These are phyloP conservation scores for Lucinisca nassula DNA, from an alignment of 2,888 invertebrate species.

Conservation along the genomic window DNA sequence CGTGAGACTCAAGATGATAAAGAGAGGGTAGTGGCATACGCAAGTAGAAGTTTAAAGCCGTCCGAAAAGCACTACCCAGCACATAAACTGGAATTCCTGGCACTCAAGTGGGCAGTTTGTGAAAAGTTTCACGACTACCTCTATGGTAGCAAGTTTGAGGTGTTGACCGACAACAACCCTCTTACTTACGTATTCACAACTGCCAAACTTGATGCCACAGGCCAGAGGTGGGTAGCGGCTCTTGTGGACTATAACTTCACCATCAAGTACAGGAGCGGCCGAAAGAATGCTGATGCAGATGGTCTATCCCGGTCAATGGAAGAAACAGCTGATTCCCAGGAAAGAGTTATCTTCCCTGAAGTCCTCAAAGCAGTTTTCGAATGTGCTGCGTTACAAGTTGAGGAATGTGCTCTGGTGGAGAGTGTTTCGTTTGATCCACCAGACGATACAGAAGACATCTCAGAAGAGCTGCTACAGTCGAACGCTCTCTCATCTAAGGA, in stretches of 20 bases:
- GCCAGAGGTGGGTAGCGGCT: too few species aligned
- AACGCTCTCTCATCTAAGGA: neutral
- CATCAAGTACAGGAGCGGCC: too few species aligned
- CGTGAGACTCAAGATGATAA: too few species aligned
- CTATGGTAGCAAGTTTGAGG: slow-evolving; percentile 12
- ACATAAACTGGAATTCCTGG: neutral
- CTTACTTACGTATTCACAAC: slow-evolving; percentile 6
- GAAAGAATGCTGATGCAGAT: slow-evolving; percentile 20
- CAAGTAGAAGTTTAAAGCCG: neutral
- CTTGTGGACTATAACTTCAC: slow-evolving; percentile 24
- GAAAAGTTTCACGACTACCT: slow-evolving; percentile 23
- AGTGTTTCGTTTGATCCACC: neutral
- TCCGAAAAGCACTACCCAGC: neutral
- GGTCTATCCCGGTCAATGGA: neutral
- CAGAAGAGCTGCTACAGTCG: neutral
- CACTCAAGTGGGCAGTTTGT: slow-evolving; percentile 9
- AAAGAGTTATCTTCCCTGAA: neutral
- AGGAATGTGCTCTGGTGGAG: neutral
- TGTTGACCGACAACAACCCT: slow-evolving; percentile 13
- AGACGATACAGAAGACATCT: neutral
- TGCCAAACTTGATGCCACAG: too few species aligned
- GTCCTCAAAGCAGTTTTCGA: neutral
- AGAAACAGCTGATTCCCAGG: neutral
- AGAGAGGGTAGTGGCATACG: neutral
- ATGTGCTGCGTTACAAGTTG: neutral